A percentile compares a stretch with the other conserved stretches of the same genome.
phyloP scores from a whole-genome alignment of 2,888 invertebrate genomes.

The Drosophila pseudotalamancana region DNA sequence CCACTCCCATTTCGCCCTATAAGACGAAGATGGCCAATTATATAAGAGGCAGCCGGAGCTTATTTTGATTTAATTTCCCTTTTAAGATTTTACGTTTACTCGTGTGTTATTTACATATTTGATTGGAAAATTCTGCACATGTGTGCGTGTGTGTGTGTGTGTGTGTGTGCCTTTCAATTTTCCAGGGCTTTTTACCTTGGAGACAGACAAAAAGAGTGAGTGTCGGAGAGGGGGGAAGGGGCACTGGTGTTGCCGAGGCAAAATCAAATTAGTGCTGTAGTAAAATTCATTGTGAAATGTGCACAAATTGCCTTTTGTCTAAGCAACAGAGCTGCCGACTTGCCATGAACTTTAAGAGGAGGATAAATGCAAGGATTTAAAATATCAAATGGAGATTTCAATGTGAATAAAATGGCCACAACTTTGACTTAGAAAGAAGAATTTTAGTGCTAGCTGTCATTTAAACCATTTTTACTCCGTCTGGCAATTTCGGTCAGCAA shows the following conservation, averaged over 20 bases:
- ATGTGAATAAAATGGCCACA: too few species aligned
- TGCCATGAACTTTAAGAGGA: background rate
- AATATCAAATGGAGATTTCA: background rate
- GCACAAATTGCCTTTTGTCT: conserved; percentile 49
- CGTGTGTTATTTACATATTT: conserved; percentile 71
- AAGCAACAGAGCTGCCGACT: conserved; percentile 8
- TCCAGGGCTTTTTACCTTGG: conserved; percentile 11
- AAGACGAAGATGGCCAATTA: conserved; percentile 56
- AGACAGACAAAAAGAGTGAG: background rate
- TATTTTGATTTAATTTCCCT: conserved; percentile 77
- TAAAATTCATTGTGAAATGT: conserved; percentile 63
- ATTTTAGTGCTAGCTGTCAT: too few species aligned
- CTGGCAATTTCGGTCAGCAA: too few species aligned
- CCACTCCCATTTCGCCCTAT: background rate
- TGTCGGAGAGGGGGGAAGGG: background rate
- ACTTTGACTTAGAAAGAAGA: too few species aligned
- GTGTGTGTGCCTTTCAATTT: conserved; percentile 14
- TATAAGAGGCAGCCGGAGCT: conserved; percentile 52
- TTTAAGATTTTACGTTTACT: conserved; percentile 48
- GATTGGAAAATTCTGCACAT: conserved; percentile 59
- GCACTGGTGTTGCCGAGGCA: conserved; percentile 7
- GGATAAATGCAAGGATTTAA: background rate
- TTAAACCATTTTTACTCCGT: too few species aligned
- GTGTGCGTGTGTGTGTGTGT: background rate
- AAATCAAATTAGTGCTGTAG: conserved; percentile 70